Percentiles rank a stretch among this genome's conserved stretches.
Conservation (phyloP, 2,797 vertebrate species). For the Cyprinodon diabolis region DNA sequence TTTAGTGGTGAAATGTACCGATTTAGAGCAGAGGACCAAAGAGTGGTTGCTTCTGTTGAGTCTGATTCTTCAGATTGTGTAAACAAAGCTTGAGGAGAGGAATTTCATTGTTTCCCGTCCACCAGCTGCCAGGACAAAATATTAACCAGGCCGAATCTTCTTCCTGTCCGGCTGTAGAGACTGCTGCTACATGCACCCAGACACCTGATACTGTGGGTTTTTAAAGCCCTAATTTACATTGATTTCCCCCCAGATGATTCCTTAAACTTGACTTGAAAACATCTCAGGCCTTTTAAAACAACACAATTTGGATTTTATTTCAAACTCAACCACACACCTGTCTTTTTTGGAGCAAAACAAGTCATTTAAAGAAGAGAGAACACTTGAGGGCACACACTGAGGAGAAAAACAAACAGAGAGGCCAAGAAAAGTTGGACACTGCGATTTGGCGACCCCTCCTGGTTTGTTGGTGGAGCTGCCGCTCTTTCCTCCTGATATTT, state of each 20-base stretch:
- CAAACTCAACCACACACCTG: accelerated
- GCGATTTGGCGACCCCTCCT: slow-evolving; percentile 43
- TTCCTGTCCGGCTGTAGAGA: slow-evolving; percentile 29
- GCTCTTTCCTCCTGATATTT: slow-evolving; percentile 2
- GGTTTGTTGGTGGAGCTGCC: slow-evolving; percentile 14
- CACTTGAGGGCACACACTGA: not conserved
- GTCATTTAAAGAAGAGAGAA: not conserved
- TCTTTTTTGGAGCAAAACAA: not conserved
- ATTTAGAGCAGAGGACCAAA: slow-evolving; percentile 6
- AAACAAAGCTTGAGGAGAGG: slow-evolving; percentile 51
- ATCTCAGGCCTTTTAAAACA: not conserved
- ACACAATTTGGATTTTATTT: not conserved
- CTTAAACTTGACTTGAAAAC: not conserved
- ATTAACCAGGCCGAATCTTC: slow-evolving; percentile 61
- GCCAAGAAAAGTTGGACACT: not conserved
- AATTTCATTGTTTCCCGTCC: slow-evolving; percentile 55
- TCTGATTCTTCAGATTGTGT: slow-evolving; percentile 31
- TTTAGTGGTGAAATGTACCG: slow-evolving; percentile 45
- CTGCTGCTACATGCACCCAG: slow-evolving; percentile 37
- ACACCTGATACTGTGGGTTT: not conserved
- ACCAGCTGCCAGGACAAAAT: slow-evolving; percentile 64
- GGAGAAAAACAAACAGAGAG: slow-evolving; percentile 9
- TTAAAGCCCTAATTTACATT: not conserved
- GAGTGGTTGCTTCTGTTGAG: slow-evolving; percentile 13
- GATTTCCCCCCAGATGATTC: not conserved